Evolutionary conservation across 2,888 invertebrate species (phyloP), one percentile per base, ranked within the genome.

Genomic region (Dasypogon diadema): DNA sequence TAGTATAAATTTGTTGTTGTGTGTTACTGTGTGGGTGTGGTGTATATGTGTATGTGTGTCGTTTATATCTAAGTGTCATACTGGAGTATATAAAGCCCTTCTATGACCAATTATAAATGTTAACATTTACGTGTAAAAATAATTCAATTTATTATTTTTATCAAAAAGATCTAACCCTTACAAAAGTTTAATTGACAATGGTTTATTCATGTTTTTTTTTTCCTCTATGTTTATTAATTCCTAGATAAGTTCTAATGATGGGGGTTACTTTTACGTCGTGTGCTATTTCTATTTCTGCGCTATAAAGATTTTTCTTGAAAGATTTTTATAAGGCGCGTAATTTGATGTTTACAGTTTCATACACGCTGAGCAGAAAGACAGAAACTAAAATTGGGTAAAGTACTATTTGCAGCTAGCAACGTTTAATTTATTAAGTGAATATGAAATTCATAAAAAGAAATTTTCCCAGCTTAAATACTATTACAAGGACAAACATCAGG

Each of bases 141-240:
- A 73, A 73, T 73, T 34, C 37, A 42, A 56, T 73, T 73, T 73
- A 22, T 73, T 54, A 24, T 42, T 75, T 63, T 37, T 75, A 63
- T 60, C 51, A 74, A 74, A 60, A 63, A 74, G 34, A 58, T 46
- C 34, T 63, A 65, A 63, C 30, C 37, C 22, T 74, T 77, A 77
- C 75, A 77, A 77, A 58, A 75, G 70, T 56, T 77, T 77, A 77
- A 77, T 77, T 77, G 77, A 77, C 77, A 75, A 77, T 77, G 75
- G 63, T 77, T 70, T 63, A 63, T 42, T 42, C 42, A 30, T 30
- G 34, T 30, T 76, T 60, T 18, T n/a, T 72, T 60, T 76, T 58
- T 48, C 68, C 30, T 76, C 21, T 63, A 12, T 10, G 46, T 65
- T 51, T 68, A 68, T 46, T 30, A n/a, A 21, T 55, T 21, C 18